phyloP scores from a whole-genome alignment of 2,113 vertebrate species.

The Actenoides lindsayi region DNA sequence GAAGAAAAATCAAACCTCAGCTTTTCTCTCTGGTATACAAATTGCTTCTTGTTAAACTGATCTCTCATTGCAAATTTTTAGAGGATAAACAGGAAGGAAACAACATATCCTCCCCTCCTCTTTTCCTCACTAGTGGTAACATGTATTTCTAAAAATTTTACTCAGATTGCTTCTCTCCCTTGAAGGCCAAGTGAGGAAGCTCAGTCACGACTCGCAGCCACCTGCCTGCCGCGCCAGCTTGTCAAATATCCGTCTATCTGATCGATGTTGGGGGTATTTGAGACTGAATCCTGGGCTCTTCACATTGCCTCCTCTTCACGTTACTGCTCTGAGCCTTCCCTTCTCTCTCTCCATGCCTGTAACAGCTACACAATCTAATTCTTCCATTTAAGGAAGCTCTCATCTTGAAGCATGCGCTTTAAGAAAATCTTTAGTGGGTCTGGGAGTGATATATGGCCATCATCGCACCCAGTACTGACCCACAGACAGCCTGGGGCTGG shows the following conservation, averaged over 20 bases:
- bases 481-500: accelerated
- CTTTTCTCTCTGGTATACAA: neutral
- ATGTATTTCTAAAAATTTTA: neutral
- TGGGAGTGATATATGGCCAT: accelerated
- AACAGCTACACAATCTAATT: accelerated
- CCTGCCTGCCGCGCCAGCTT: neutral
- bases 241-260: neutral
- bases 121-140: neutral
- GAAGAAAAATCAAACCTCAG: neutral
- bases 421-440: neutral
- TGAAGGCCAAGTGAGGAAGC: neutral
- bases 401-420: neutral
- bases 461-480: neutral
- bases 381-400: neutral
- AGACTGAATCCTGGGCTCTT: neutral
- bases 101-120: neutral
- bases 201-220: neutral
- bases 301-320: neutral
- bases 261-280: accelerated
- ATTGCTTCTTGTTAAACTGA: neutral
- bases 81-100: neutral
- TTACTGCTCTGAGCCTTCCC: neutral
- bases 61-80: neutral
- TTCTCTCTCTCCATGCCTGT: accelerated
- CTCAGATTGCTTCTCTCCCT: neutral